Percentiles rank a stretch among this genome's conserved stretches.
These are phyloP conservation scores for Panzeria rudis DNA, from an alignment of 2,888 invertebrate species.

Conservation along the genomic window DNA sequence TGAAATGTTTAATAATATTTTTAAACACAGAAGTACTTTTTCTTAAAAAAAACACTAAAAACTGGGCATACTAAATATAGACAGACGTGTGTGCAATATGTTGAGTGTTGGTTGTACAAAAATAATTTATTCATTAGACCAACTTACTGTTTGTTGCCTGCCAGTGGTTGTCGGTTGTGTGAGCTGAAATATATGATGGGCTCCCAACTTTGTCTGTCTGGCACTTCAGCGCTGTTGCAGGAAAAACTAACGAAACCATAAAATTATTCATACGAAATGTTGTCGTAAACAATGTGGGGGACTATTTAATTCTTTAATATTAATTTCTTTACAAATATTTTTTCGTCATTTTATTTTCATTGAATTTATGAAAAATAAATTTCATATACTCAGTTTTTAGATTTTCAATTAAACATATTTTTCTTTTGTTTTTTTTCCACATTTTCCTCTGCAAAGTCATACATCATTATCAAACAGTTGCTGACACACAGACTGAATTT, in stretches of 20 bases:
- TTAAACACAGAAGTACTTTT: constrained; percentile 39
- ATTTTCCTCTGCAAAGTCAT: constrained; percentile 38
- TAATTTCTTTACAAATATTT: constrained; percentile 12
- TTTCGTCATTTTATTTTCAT: constrained; percentile 37
- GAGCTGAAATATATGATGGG: background rate
- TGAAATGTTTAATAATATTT: constrained; percentile 44
- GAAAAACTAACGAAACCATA: background rate
- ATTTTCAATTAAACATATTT: constrained; percentile 43
- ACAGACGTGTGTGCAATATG: constrained; percentile 64
- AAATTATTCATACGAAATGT: constrained; percentile 33
- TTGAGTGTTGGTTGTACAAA: constrained; percentile 45
- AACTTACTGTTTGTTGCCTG: constrained; percentile 54
- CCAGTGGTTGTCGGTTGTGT: constrained; percentile 22
- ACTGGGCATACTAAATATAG: constrained; percentile 49
- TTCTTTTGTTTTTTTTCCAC: constrained; percentile 14
- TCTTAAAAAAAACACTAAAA: constrained; percentile 9
- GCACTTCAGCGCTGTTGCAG: background rate
- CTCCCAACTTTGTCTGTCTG: constrained; percentile 21
- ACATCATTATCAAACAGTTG: constrained; percentile 70
- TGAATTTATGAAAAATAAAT: constrained; percentile 39
- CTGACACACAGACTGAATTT: constrained; percentile 52
- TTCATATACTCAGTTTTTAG: constrained; percentile 35
- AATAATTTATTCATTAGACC: constrained; percentile 72
- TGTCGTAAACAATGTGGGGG: constrained; percentile 56
- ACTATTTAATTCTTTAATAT: constrained; percentile 48